A percentile compares a stretch with the other conserved stretches of the same genome.
These are phyloP conservation scores for Enteromius viviparus DNA, from an alignment of 2,797 vertebrate species.

Conservation along the genomic window DNA sequence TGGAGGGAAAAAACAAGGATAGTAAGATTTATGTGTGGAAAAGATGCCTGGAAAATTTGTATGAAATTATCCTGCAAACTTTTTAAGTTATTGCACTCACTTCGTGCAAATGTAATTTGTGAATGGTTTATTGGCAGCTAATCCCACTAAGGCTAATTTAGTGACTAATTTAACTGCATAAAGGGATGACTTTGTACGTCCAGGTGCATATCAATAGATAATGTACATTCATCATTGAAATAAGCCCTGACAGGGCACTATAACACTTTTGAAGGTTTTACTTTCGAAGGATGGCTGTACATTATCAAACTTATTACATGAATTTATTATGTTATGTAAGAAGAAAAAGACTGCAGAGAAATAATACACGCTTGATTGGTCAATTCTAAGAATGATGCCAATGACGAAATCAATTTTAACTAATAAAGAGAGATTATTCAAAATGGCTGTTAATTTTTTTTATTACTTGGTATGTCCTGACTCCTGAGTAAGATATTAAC, in stretches of 20 bases:
- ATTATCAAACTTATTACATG: not conserved
- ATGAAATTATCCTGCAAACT: not conserved
- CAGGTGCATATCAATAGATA: not conserved
- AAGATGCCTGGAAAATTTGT: not conserved
- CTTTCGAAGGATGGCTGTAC: not conserved
- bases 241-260: too few relatives aligned
- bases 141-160: conserved; percentile 1
- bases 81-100: conserved; percentile 1
- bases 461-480: too few relatives aligned
- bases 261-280: not conserved
- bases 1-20: conserved; percentile 1
- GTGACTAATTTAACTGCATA: conserved; percentile 7
- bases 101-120: not conserved
- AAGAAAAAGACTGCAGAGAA: not conserved
- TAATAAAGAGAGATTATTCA: too few relatives aligned
- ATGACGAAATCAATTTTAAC: not conserved
- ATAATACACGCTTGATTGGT: not conserved
- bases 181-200: not conserved
- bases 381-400: not conserved
- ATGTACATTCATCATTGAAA: not conserved
- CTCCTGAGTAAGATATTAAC: too few relatives aligned
- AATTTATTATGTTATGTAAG: not conserved
- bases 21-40: not conserved
- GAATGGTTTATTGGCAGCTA: not conserved
- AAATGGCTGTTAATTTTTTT: too few relatives aligned